phyloP scores from a whole-genome alignment of 2,797 vertebrate species.

The Anolis apletophallus region DNA sequence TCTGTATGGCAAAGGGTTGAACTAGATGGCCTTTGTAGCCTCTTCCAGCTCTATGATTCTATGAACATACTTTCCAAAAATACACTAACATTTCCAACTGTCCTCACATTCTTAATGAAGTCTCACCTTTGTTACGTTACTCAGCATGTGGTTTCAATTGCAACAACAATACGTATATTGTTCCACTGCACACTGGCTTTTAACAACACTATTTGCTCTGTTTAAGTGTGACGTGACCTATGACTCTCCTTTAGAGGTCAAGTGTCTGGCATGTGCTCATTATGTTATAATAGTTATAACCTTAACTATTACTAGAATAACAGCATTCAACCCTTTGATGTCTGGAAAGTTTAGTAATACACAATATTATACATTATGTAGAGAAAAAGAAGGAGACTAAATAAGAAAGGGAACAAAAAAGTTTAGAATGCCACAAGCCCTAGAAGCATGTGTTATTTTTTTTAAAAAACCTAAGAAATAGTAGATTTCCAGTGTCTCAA shows the following conservation, averaged over 20 bases:
- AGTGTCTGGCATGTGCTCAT: conserved; percentile 65
- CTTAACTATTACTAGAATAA: conserved; percentile 63
- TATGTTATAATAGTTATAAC: conserved; percentile 60
- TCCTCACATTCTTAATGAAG: conserved; percentile 61
- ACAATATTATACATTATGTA: not conserved
- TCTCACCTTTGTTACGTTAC: conserved; percentile 64
- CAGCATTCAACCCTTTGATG: conserved; percentile 61
- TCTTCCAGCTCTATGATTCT: too few species aligned
- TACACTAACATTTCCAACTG: conserved; percentile 56
- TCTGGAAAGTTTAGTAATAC: conserved; percentile 47
- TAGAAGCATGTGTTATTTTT: not conserved
- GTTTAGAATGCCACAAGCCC: rapidly evolving
- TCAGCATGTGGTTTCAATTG: conserved; percentile 82
- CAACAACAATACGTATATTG: conserved; percentile 76
- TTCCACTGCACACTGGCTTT: conserved; percentile 61
- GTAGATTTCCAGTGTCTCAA: not conserved
- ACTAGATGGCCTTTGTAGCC: too few species aligned
- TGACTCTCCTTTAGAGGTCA: conserved; percentile 67
- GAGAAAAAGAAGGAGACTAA: conserved; percentile 29
- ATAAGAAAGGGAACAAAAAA: not conserved
- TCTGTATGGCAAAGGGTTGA: too few species aligned
- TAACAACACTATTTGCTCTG: conserved; percentile 43
- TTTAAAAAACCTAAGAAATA: not conserved
- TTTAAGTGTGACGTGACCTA: conserved; percentile 65
- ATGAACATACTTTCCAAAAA: conserved; percentile 58